These are phyloP conservation scores for Hestina assimilis DNA, from an alignment of 1,140 invertebrate species.

Conservation along the genomic window DNA sequence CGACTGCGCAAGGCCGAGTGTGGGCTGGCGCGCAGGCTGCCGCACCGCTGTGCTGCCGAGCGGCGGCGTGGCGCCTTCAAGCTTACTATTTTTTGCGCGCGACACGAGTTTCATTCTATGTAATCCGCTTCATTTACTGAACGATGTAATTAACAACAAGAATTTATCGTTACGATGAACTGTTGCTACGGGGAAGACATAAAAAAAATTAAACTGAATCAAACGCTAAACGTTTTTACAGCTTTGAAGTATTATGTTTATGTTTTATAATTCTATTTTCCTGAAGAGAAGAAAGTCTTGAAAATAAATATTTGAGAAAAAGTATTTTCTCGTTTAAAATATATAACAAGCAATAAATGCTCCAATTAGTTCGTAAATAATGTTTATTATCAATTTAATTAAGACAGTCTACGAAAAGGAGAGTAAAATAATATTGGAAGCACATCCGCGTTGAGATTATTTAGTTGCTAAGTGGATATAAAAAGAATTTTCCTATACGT, in stretches of 20 bases:
- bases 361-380: too few relatives aligned
- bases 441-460: slow-evolving; percentile 19
- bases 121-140: slow-evolving; percentile 23
- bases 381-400: too few relatives aligned
- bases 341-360: too few relatives aligned
- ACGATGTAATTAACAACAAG: slow-evolving; percentile 10
- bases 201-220: background rate
- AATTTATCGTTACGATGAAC: slow-evolving; percentile 10
- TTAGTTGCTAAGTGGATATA: slow-evolving; percentile 20
- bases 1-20: slow-evolving; percentile 55
- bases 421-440: slow-evolving; percentile 20
- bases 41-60: slow-evolving; percentile 8
- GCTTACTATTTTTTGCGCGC: slow-evolving; percentile 36
- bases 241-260: background rate
- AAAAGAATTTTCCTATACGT: slow-evolving; percentile 2
- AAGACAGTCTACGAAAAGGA: slow-evolving; percentile 1
- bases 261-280: too few relatives aligned
- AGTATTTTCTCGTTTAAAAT: background rate
- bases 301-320: background rate
- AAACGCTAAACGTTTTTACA: background rate
- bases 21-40: slow-evolving; percentile 33
- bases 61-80: slow-evolving; percentile 26
- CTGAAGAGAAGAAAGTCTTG: background rate
- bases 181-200: slow-evolving; percentile 3
- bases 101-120: slow-evolving; percentile 33